Evolutionary conservation across 2,113 vertebrate genomes (phyloP).

Genomic region (Crotalus horridus): DNA sequence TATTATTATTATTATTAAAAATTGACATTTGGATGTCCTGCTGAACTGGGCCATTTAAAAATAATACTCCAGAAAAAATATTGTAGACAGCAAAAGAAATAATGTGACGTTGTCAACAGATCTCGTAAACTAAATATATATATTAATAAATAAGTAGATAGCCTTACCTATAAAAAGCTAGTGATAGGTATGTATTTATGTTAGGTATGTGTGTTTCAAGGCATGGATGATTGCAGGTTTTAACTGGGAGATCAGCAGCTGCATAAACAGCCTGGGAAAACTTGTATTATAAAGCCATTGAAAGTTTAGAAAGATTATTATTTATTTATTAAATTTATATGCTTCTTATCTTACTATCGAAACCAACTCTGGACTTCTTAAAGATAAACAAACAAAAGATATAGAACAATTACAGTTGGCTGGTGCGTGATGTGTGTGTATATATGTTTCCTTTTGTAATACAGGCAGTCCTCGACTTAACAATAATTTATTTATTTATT

Average conservation of each 20-base stretch:
- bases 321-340: neutral
- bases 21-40: neutral
- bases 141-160: neutral
- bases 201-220: neutral
- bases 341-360: neutral
- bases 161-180: neutral
- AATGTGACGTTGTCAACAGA: conserved; percentile 48
- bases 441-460: neutral
- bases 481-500: too few species aligned
- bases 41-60: conserved; percentile 30
- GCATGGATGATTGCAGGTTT: neutral
- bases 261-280: conserved; percentile 9
- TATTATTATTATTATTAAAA: too few species aligned
- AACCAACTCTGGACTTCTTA: neutral
- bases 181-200: neutral
- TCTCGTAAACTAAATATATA: conserved; percentile 14
- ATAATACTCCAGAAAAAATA: conserved; percentile 26
- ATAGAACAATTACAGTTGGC: neutral
- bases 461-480: too few species aligned
- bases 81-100: neutral
- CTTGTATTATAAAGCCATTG: neutral
- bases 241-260: neutral
- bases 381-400: conserved; percentile 14
- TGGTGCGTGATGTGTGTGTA: neutral
- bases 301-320: neutral